These are phyloP conservation scores for Trichonephila clavipes DNA, from an alignment of 1,140 invertebrate genomes.

Conservation along the genomic window DNA sequence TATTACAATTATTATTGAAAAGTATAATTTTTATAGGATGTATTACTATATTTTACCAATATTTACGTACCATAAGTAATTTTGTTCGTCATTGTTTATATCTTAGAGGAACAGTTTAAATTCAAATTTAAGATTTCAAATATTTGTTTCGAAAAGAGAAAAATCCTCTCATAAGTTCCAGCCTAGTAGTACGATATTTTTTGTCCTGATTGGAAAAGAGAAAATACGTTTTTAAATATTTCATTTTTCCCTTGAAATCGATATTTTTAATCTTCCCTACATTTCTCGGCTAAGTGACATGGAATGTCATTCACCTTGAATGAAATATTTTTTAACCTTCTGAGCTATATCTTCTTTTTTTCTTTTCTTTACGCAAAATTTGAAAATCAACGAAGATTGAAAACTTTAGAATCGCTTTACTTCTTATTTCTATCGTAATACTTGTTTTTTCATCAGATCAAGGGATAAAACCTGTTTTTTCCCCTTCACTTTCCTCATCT, in stretches of 20 bases:
- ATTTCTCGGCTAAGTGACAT: not conserved
- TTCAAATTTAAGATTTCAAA: too few relatives aligned
- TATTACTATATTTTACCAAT: too few relatives aligned
- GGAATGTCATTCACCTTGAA: not conserved
- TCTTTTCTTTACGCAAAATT: not conserved
- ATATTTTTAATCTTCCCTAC: constrained; percentile 21
- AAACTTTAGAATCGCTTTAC: not conserved
- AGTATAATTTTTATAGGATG: too few relatives aligned
- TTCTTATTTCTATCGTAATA: not conserved
- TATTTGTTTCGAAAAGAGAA: not conserved
- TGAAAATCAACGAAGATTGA: constrained; percentile 6
- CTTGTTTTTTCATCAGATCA: not conserved
- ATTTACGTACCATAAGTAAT: too few relatives aligned
- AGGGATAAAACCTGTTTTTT: not conserved
- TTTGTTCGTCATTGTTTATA: too few relatives aligned
- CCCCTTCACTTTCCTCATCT: not conserved
- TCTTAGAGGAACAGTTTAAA: too few relatives aligned
- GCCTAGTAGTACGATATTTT: not conserved
- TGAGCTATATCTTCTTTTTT: not conserved
- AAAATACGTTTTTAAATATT: not conserved
- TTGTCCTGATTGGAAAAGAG: not conserved
- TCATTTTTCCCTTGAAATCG: not conserved
- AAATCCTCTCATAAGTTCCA: not conserved
- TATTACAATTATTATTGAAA: too few relatives aligned
- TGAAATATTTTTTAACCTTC: not conserved